Evolutionary conservation across 1,140 invertebrate species (phyloP).

Genomic region (Belonocnema kinseyi): DNA sequence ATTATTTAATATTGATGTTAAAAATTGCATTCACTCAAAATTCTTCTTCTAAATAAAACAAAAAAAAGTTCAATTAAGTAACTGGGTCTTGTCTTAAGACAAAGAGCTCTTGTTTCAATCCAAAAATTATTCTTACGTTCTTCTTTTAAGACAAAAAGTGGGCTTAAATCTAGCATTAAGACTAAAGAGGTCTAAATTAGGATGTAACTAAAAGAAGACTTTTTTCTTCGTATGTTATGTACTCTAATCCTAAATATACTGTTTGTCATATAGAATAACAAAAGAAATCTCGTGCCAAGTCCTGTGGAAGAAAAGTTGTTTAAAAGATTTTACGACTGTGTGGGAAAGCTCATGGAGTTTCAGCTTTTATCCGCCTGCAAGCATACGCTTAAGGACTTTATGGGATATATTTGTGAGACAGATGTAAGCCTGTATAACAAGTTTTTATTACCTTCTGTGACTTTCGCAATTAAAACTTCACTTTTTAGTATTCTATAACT

Average conservation of each 20-base stretch:
- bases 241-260: neutral
- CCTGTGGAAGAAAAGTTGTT: conserved; percentile 82
- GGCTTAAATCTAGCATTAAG: too few species aligned
- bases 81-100: too few species aligned
- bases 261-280: conserved; percentile 79
- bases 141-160: too few species aligned
- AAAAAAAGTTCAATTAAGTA: too few species aligned
- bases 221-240: too few species aligned
- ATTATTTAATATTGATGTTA: too few species aligned
- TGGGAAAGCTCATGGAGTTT: conserved; percentile 90
- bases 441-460: neutral
- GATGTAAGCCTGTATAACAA: conserved; percentile 76
- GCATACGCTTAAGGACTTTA: conserved; percentile 85
- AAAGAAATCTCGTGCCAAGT: conserved; percentile 86
- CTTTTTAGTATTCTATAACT: neutral
- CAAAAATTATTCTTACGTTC: too few species aligned
- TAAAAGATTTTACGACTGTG: conserved; percentile 89
- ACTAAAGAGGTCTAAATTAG: too few species aligned
- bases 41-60: too few species aligned
- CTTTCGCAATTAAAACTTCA: neutral
- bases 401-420: conserved; percentile 84
- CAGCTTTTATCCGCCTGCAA: conserved; percentile 88
- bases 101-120: too few species aligned
- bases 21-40: too few species aligned
- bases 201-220: too few species aligned